Conservation (phyloP, 2,888 invertebrate species). For the Pasiphila rectangulata region DNA sequence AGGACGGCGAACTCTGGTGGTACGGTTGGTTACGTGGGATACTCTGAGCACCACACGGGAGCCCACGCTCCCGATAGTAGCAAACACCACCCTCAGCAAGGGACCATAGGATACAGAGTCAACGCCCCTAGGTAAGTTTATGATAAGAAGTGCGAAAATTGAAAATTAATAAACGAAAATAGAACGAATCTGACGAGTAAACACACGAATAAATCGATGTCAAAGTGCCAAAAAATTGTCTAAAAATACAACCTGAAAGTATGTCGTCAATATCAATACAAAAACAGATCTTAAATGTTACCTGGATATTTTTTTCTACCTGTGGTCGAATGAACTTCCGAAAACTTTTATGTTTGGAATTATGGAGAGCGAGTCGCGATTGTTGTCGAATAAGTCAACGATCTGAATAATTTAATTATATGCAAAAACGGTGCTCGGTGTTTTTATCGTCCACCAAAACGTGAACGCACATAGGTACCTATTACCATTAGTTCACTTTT, state of each 20-base stretch:
- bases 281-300: conserved; percentile 10
- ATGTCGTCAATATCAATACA: conserved; percentile 25
- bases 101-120: conserved; percentile 81
- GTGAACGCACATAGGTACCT: conserved; percentile 32
- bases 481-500: conserved; percentile 51
- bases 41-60: conserved; percentile 70
- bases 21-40: conserved; percentile 81
- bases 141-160: conserved; percentile 23
- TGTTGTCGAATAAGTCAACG: conserved; percentile 20
- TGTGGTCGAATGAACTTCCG: not conserved
- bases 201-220: conserved; percentile 22
- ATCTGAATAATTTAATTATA: conserved; percentile 15
- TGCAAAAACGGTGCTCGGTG: conserved; percentile 17
- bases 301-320: conserved; percentile 2
- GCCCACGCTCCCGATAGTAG: conserved; percentile 72
- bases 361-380: conserved; percentile 6
- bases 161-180: conserved; percentile 10
- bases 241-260: conserved; percentile 18
- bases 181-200: conserved; percentile 20
- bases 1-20: conserved; percentile 84
- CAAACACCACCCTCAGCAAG: conserved; percentile 76
- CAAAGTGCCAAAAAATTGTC: conserved; percentile 21
- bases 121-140: conserved; percentile 83
- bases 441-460: conserved; percentile 53
- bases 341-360: not conserved